Base-by-base conservation (phyloP, 2,888 invertebrate species). In the Eristalinus aeneus region DNA sequence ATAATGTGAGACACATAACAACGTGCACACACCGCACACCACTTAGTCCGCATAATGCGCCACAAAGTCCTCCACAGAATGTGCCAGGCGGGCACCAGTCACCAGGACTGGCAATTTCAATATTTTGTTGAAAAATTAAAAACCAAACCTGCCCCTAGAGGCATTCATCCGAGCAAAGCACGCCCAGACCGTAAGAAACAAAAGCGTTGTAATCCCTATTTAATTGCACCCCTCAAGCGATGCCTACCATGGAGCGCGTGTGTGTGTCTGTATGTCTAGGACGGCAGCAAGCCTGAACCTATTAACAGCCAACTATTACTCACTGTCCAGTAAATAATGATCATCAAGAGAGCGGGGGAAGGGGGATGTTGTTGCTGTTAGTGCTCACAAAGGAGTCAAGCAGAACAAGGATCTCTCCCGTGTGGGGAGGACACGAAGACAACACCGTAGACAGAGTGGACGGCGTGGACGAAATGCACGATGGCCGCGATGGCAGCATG, bases 241-340 rank as follows among this genome's bases (percentile, higher is more conserved):
- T 16, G 46, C 46, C 46, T 46, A 46, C 46, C 46, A 9, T 6
- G 0, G 46, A 16, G 46, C 6, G 46, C n/a, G 39, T n/a, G 39
- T n/a, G 46, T n/a, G 1, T 5, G 6, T 1, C 1, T 10, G 11
- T 12, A 5, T n/a, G n/a, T n/a, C 39, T 0, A 4, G 46, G n/a
- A 16, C 4, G 46, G 46, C 16, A 46, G 46, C 46, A 46, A 46
- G n/a, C 73, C 36, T 60, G 68, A 58, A 46, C 65, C 76, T 76
- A 72, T 72, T 76, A 76, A 85, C 71, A 72, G 71, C 61, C 46
- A 56, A 75, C 79, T 71, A 79, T 84, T 72, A 79, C 67, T 80
- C 80, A 85, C 67, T 85, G 72, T 73, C 76, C 84, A 76, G 72
- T 85, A 76, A 76, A 80, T 80, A 85, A 85, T 72, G 84, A 63